Conservation (phyloP, 2,797 vertebrate genomes). For the Rhadinocentrus ornatus region DNA sequence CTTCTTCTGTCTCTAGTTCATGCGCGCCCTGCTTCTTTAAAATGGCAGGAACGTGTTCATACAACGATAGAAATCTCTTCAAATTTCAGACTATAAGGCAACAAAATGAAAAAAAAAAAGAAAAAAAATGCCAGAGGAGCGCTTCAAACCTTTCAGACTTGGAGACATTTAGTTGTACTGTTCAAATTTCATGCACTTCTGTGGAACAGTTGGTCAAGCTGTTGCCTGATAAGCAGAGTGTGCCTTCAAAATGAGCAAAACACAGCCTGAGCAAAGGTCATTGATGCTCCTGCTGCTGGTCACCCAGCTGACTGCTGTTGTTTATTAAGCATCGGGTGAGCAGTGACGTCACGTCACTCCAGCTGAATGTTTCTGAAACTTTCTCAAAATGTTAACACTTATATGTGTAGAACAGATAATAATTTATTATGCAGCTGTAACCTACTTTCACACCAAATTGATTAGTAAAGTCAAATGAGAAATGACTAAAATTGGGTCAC, state of each 20-base stretch:
- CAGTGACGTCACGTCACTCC: background rate
- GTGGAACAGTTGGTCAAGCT: background rate
- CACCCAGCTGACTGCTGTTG: slow-evolving; percentile 15
- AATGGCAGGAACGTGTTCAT: background rate
- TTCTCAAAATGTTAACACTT: background rate
- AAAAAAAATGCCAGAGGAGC: background rate
- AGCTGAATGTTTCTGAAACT: background rate
- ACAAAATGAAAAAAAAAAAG: background rate
- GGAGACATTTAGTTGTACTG: background rate
- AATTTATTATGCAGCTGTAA: background rate
- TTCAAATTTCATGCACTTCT: background rate
- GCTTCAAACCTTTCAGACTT: too few species aligned
- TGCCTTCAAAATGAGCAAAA: slow-evolving; percentile 12
- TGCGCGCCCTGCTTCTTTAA: background rate
- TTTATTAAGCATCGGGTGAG: slow-evolving; percentile 42
- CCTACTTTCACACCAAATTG: background rate
- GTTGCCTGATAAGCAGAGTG: slow-evolving; percentile 4
- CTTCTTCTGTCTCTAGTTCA: background rate
- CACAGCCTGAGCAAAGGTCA: slow-evolving; percentile 48
- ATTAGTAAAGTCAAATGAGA: background rate
- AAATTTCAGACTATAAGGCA: background rate
- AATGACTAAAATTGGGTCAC: background rate
- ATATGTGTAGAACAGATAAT: background rate
- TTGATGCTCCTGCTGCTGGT: slow-evolving; percentile 2
- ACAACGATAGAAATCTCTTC: background rate